These are phyloP conservation scores for Dicrurus megarhynchus DNA, from an alignment of 2,113 vertebrate genomes.

Conservation along the genomic window DNA sequence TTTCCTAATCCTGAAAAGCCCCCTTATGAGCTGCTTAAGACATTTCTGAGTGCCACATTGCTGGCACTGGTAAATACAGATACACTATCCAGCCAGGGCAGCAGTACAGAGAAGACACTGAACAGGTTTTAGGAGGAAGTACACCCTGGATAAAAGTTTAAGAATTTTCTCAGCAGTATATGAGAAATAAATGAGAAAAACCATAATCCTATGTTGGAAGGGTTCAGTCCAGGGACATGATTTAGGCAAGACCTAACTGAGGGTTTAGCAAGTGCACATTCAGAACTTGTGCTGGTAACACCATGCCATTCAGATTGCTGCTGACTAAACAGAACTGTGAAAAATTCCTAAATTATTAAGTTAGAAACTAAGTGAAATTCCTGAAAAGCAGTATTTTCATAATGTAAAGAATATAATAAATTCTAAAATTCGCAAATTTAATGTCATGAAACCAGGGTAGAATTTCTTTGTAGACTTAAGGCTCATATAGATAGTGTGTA, in stretches of 20 bases:
- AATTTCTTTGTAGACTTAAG: neutral
- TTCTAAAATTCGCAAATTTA: neutral
- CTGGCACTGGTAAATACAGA: neutral
- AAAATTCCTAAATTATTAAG: neutral
- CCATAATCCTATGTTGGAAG: neutral
- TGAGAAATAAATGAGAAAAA: neutral
- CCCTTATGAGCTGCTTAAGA: neutral
- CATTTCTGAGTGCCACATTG: neutral
- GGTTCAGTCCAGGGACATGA: neutral
- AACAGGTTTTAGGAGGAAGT: neutral
- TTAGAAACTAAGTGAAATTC: neutral
- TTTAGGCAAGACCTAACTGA: neutral
- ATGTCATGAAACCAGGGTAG: neutral
- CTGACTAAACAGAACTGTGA: neutral
- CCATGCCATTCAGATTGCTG: neutral
- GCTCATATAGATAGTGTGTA: neutral
- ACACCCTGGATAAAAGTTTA: neutral
- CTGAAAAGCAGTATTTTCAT: neutral
- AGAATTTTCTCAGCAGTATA: neutral
- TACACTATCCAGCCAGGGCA: neutral
- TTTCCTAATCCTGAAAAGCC: neutral
- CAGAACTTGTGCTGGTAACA: neutral
- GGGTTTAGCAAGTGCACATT: neutral
- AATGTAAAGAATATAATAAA: neutral
- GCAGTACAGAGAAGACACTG: neutral